phyloP scores from a whole-genome alignment of 2,113 vertebrate species.

The Mugil cephalus region DNA sequence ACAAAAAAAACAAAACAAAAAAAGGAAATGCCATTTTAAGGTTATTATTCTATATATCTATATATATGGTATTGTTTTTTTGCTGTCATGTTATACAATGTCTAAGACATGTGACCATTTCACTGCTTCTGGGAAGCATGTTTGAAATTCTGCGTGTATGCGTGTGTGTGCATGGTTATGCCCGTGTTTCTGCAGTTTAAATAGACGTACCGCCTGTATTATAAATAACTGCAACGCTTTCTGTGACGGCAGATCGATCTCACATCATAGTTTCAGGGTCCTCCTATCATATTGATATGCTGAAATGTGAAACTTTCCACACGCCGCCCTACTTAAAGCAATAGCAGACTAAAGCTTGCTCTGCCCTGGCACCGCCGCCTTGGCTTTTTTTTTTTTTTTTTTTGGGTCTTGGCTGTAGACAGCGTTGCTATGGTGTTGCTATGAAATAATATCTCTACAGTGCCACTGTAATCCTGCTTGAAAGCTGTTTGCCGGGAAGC shows the following conservation, averaged over 20 bases:
- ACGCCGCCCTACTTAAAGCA: constrained; percentile 56
- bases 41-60: constrained; percentile 62
- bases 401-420: constrained; percentile 54
- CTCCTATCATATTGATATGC: constrained; percentile 81
- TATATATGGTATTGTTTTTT: constrained; percentile 63
- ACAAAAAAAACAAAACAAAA: too few relatives aligned
- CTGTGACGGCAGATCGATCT: constrained; percentile 74
- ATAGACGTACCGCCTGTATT: constrained; percentile 68
- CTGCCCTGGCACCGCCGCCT: constrained; percentile 20
- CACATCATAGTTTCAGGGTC: constrained; percentile 74
- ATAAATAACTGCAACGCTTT: constrained; percentile 76
- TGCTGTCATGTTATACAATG: constrained; percentile 83
- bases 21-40: constrained; percentile 63
- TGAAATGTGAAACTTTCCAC: constrained; percentile 73
- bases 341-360: constrained; percentile 61
- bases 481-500: constrained; percentile 55
- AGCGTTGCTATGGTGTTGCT: constrained; percentile 67
- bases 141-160: constrained; percentile 79
- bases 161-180: constrained; percentile 57
- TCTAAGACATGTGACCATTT: constrained; percentile 91
- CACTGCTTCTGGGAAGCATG: constrained; percentile 97
- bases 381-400: constrained; percentile 33
- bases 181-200: constrained; percentile 72
- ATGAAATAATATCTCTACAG: constrained; percentile 69
- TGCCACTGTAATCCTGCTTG: constrained; percentile 56